Evolutionary conservation across 2,797 vertebrate species (phyloP).

Genomic region (Okamejei kenojei): DNA sequence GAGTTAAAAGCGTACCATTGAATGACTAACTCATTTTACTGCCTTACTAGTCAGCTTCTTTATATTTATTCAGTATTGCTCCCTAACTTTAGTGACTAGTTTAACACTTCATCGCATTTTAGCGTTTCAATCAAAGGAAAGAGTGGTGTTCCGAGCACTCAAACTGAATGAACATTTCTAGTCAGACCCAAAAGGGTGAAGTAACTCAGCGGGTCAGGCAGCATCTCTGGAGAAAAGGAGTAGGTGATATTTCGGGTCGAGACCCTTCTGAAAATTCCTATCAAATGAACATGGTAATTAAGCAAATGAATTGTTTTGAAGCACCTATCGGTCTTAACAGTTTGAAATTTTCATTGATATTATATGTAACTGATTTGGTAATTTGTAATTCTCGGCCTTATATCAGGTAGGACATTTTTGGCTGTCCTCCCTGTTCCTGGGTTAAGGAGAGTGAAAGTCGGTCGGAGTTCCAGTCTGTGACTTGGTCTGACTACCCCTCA

Average conservation of each 20-base stretch:
- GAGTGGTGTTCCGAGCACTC: not conserved
- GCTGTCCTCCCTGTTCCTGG: not conserved
- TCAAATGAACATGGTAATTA: not conserved
- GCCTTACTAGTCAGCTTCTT: not conserved
- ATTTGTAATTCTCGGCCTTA: not conserved
- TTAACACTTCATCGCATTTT: not conserved
- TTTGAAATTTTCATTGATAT: not conserved
- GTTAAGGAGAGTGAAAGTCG: not conserved
- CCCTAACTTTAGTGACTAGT: not conserved
- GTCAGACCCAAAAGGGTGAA: no score
- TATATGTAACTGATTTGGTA: no score
- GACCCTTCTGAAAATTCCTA: no score
- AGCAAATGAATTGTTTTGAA: not conserved
- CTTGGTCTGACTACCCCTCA: not conserved
- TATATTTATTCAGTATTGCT: not conserved
- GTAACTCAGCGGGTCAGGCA: no score
- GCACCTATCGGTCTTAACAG: not conserved
- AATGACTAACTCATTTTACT: not conserved
- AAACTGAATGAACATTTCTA: no score
- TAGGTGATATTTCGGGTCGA: no score
- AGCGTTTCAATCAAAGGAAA: not conserved
- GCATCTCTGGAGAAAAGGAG: no score
- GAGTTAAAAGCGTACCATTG: not conserved
- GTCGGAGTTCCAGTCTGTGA: not conserved
- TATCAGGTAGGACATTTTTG: not conserved